phyloP scores from a whole-genome alignment of 2,113 vertebrate species.

The Triplophysa rosa region DNA sequence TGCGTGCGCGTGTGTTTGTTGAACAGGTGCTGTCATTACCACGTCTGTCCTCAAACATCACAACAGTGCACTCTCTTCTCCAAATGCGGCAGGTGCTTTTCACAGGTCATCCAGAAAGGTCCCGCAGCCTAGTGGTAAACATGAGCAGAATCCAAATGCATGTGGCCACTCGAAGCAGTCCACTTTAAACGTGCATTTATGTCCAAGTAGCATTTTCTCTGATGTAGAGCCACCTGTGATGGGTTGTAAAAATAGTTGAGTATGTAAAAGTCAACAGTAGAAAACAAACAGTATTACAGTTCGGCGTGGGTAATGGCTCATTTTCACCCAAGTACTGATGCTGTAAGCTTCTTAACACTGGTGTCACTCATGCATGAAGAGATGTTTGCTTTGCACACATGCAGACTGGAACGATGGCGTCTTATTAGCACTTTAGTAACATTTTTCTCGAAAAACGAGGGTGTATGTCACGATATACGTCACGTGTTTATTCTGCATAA shows the following conservation, averaged over 20 bases:
- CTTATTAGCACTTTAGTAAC: constrained; percentile 36
- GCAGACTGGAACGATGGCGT: constrained; percentile 20
- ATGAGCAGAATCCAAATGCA: constrained; percentile 44
- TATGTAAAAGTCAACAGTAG: constrained; percentile 9
- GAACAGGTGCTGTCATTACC: constrained; percentile 48
- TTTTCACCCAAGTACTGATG: constrained; percentile 7
- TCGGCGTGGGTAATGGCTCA: neutral
- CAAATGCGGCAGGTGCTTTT: constrained; percentile 54
- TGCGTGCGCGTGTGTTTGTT: neutral
- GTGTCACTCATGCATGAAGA: constrained; percentile 11
- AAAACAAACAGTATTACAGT: neutral
- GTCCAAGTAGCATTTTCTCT: constrained; percentile 29
- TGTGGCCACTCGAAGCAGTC: constrained; percentile 21
- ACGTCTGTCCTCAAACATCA: constrained; percentile 36
- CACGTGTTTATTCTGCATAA: constrained; percentile 45
- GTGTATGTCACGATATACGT: too few relatives aligned
- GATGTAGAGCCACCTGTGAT: constrained; percentile 35
- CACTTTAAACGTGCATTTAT: constrained; percentile 33
- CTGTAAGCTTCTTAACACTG: constrained; percentile 5
- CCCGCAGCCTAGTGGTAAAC: constrained; percentile 46
- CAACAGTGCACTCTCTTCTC: constrained; percentile 37
- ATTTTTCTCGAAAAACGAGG: constrained; percentile 34
- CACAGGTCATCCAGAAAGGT: constrained; percentile 50
- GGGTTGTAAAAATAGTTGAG: constrained; percentile 19
- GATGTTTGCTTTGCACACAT: neutral